Conservation (phyloP, 2,888 invertebrate genomes). For the Orthosia gracilis region DNA sequence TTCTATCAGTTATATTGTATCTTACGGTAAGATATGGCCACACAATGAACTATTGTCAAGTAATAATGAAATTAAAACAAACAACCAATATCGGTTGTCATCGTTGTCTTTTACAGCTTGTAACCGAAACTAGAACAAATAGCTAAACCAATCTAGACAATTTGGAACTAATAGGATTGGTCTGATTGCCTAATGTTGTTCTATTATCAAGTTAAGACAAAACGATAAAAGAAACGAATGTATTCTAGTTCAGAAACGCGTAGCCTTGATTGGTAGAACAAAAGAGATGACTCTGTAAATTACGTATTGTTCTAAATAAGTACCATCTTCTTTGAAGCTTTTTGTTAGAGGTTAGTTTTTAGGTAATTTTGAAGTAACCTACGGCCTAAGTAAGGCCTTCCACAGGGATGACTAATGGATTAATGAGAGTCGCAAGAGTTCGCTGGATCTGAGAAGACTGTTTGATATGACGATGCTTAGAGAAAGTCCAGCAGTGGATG, state of each 20-base stretch:
- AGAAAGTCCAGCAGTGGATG: too few species aligned
- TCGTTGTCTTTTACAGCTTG: constrained; percentile 8
- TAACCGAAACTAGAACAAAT: constrained; percentile 20
- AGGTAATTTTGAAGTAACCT: background rate
- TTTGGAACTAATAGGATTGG: constrained; percentile 38
- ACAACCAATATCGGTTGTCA: background rate
- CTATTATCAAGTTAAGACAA: constrained; percentile 19
- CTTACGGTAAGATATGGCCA: background rate
- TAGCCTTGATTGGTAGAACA: background rate
- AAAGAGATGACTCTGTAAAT: background rate
- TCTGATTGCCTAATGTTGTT: constrained; percentile 41
- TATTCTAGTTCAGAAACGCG: constrained; percentile 5
- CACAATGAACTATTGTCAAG: background rate
- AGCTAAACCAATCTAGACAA: constrained; percentile 20
- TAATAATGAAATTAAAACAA: background rate
- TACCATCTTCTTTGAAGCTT: background rate
- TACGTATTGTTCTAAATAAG: background rate
- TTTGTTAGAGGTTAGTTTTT: background rate
- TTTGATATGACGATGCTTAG: too few species aligned
- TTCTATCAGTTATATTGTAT: background rate
- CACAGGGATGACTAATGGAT: too few species aligned
- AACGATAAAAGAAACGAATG: constrained; percentile 5
- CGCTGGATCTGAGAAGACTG: too few species aligned
- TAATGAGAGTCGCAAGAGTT: too few species aligned
- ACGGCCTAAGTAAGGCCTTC: too few species aligned